phyloP scores from a whole-genome alignment of 2,888 invertebrate genomes.

The Chrysolina oricalcia region DNA sequence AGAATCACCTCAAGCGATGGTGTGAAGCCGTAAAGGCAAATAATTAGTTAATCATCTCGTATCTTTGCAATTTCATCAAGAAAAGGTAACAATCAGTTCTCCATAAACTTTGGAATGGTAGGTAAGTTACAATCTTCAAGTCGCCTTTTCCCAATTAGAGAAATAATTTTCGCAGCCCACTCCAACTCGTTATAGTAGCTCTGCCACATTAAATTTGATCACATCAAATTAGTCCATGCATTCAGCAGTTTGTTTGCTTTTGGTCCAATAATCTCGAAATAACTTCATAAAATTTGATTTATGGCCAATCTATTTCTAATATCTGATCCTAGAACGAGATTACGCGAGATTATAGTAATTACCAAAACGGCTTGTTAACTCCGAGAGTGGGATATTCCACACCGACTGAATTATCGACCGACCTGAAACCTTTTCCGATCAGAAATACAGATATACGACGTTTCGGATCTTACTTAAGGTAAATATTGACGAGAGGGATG shows the following conservation, averaged over 20 bases:
- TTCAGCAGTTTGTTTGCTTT: conserved; percentile 36
- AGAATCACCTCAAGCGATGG: neutral
- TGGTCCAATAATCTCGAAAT: conserved; percentile 42
- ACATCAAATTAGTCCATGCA: conserved; percentile 46
- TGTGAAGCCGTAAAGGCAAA: neutral
- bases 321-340: conserved; percentile 46
- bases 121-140: neutral
- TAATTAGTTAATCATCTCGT: neutral
- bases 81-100: neutral
- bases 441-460: conserved; percentile 46
- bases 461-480: conserved; percentile 56
- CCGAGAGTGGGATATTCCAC: conserved; percentile 47
- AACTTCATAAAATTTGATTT: conserved; percentile 50
- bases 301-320: conserved; percentile 50
- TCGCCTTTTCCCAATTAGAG: conserved; percentile 4
- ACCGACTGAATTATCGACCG: conserved; percentile 50
- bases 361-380: conserved; percentile 43
- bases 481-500: conserved; percentile 55
- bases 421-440: conserved; percentile 48
- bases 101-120: neutral
- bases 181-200: conserved; percentile 34
- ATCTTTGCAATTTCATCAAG: neutral
- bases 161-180: conserved; percentile 12
- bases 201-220: conserved; percentile 41
- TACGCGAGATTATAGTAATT: conserved; percentile 47